Evolutionary conservation across 2,797 vertebrate genomes (phyloP), one percentile per base, ranked within the genome.

Genomic region (Trematomus bernacchii): DNA sequence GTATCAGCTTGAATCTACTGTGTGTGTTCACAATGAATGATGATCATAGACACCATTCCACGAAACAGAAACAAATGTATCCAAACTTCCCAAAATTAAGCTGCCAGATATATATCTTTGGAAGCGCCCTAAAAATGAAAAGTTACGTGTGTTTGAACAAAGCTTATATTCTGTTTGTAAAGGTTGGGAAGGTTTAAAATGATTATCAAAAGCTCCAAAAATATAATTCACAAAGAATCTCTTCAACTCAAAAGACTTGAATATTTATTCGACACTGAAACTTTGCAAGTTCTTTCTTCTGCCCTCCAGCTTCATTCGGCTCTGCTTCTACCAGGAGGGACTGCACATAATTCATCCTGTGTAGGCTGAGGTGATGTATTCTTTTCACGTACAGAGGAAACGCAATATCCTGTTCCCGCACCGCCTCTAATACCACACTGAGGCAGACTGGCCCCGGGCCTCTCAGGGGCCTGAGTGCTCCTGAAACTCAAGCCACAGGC

Each of bases 391-490:
- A 86, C 76, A 63, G 88, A 91, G 93, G 93, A 94, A 95, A 86
- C 84, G 73, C 87, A 93, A 93, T 94, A 94, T 95, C 93, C 94
- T 93, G 91, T 95, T 94, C 86, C 91, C 48, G 67, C 79, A 80
- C 64, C 21, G 79, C 74, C 82, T 83, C 85, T 87, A 89, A 87
- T 91, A 85, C 85, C 71, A 75, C 85, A 86, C 76, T 70, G 76
- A 87, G 85, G 86, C 85, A 73, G 71, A 79, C 79, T 64, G 73
- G 81, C 85, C 83, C 79, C 73, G 60, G 79, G 82, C 82, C 87
- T 87, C 87, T 77, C 54, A 58, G 83, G 87, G 85, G 78, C 77
- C 85, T 52, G 73, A 81, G 79, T 69, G 71, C 86, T 84, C 80
- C 89, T 86, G 85, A 90, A 89, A 88, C 80, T 77, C 84, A 89